Base-by-base conservation (phyloP, 2,797 vertebrate species). In the Scleropages formosus region DNA sequence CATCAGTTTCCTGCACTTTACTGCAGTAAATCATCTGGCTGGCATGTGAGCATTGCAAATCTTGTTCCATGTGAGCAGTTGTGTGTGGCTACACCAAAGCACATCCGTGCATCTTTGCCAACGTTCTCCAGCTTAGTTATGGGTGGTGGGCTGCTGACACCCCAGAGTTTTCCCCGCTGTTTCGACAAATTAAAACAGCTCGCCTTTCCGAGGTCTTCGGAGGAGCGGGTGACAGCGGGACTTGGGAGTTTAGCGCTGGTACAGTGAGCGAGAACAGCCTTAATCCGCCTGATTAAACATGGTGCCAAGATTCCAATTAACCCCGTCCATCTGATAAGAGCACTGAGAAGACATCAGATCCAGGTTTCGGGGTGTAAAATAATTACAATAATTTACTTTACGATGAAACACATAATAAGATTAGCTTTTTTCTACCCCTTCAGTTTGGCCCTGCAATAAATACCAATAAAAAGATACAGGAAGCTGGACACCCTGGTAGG, bases 221-320 rank as follows among this genome's bases (percentile, higher is more conserved):
- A 39, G 31, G 2, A 39, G 31, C 31, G 31, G 6, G 2, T 31
- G 31, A 39, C 31, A 31, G 31, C n/a, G 12, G 20, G n/a, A 13
- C 16, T 51, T 58, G 51, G 70, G 58, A 72, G 56, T 4, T 15
- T 6, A 20, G 56, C 16, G 66, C 46, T 15, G 26, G 24, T 49
- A 65, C 31, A 58, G 49, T 31, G 62, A 76, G 73, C 60, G 73
- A 15, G 39, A 64, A 27, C 67, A 56, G 69, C 77, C 81, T 78
- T 79, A 75, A 81, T 79, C 76, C 81, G 74, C 78, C 66, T 44
- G 56, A 78, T 81, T 77, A 80, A 85, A 82, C 67, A 77, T 63
- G 67, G 73, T 47, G 44, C 79, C 80, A 79, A 67, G 82, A 86
- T 84, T 85, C 47, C 80, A 84, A 85, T 89, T 88, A 85, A 82